Evolutionary conservation across 2,888 invertebrate species (phyloP), one percentile per base, ranked within the genome.

Genomic region (Melieria picta): DNA sequence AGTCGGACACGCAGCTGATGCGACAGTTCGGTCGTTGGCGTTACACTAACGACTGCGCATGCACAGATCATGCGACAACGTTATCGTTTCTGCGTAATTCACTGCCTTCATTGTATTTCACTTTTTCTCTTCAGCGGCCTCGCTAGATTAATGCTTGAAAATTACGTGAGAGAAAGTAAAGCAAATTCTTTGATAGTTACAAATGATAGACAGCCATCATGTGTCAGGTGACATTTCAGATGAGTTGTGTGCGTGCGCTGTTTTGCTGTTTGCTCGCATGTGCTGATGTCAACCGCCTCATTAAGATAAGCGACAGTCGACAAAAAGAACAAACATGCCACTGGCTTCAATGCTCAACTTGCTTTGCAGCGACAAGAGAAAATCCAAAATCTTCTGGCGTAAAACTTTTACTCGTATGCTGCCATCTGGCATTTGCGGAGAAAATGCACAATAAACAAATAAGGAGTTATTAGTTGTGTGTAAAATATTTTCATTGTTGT

Each of bases 101-200:
- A 67, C 68, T 65, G 45, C 69, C 71, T 1, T 3, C 30, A 2
- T 30, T 30, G 30, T 30, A 2, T 30, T 30, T 30, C 30, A 30
- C 30, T 30, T 30, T 30, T 30, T 30, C 30, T 30, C 30, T 2
- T 30, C 30, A 30, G 30, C 30, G 30, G 30, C 1, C 30, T 30
- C 30, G 52, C 42, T 46, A 64, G 11, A 73, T 45, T 65, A 72
- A 67, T 50, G 63, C 61, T 68, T 73, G 79, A 75, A 77, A 81
- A 77, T 73, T 80, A 80, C 81, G 81, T 81, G 81, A 81, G 81
- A 79, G 81, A 81, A 81, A 81, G 81, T 81, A 65, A 65, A 70
- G 3, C 42, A 11, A 58, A 50, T 71, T 66, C 61, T 62, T 30
- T 30, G 16, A 11, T 45, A 16, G 60, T 10, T 48, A 55, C 10